Percentiles rank a stretch among this genome's conserved stretches.
These are phyloP conservation scores for Exocentrus adspersus DNA, from an alignment of 2,888 invertebrate species.

Conservation along the genomic window DNA sequence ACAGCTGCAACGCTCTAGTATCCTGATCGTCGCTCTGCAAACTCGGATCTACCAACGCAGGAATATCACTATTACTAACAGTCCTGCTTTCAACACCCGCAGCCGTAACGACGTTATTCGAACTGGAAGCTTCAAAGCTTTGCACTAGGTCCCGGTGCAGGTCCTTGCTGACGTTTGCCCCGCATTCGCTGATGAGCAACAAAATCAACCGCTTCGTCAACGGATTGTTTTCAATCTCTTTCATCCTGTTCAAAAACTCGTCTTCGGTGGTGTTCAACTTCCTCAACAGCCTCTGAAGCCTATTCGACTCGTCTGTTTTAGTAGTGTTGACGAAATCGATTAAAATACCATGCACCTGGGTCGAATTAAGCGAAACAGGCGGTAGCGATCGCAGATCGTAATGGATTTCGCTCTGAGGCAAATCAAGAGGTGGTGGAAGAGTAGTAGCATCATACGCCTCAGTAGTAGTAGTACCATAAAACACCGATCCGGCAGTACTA, in stretches of 20 bases:
- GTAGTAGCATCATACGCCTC: conserved; percentile 31
- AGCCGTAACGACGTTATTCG: not conserved
- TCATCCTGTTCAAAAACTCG: conserved; percentile 83
- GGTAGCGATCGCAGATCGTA: conserved; percentile 63
- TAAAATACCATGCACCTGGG: conserved; percentile 59
- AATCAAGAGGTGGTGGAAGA: conserved; percentile 24
- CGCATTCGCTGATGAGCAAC: conserved; percentile 80
- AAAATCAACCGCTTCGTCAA: conserved; percentile 79
- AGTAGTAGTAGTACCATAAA: conserved; percentile 40
- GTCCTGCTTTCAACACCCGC: not conserved
- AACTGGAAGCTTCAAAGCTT: not conserved
- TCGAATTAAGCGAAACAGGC: conserved; percentile 54
- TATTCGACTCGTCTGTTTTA: conserved; percentile 72
- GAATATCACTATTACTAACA: conserved; percentile 35
- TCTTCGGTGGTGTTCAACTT: conserved; percentile 79
- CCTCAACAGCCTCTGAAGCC: conserved; percentile 80
- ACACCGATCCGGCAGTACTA: conserved; percentile 42
- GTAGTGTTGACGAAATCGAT: conserved; percentile 68
- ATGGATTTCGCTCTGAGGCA: conserved; percentile 54
- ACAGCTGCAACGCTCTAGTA: conserved; percentile 81
- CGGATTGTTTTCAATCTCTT: conserved; percentile 80
- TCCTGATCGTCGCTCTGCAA: conserved; percentile 69
- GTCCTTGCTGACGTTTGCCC: conserved; percentile 64
- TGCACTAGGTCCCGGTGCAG: conserved; percentile 14
- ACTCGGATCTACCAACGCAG: conserved; percentile 48